phyloP scores from a whole-genome alignment of 1,140 invertebrate genomes.

The Zaprionus ghesquierei region DNA sequence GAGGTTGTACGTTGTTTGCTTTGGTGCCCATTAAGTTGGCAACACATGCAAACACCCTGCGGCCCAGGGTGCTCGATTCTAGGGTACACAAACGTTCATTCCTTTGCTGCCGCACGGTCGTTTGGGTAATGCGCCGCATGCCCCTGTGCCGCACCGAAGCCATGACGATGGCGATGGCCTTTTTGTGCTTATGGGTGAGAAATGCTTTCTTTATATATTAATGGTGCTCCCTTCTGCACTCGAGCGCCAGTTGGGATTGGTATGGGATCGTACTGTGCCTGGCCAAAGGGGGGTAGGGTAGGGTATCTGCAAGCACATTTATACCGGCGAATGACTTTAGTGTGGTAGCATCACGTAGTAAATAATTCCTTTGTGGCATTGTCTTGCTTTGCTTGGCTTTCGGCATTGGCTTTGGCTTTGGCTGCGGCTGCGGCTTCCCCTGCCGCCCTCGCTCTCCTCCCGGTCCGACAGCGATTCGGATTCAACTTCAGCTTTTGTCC shows the following conservation, averaged over 20 bases:
- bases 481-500: constrained; percentile 19
- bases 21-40: background rate
- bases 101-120: constrained; percentile 62
- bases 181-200: constrained; percentile 76
- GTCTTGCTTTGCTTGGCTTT: constrained; percentile 74
- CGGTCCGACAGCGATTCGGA: background rate
- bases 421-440: background rate
- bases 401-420: constrained; percentile 44
- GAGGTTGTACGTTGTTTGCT: background rate
- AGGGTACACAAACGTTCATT: constrained; percentile 37
- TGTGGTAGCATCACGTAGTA: constrained; percentile 80
- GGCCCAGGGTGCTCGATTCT: background rate
- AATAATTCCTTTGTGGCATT: constrained; percentile 80
- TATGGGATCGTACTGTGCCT: background rate
- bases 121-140: constrained; percentile 72
- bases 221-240: constrained; percentile 75
- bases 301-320: constrained; percentile 58
- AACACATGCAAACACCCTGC: background rate
- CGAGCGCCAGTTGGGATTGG: constrained; percentile 24
- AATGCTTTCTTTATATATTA: constrained; percentile 80
- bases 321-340: constrained; percentile 73
- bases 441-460: background rate
- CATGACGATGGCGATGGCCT: constrained; percentile 64
- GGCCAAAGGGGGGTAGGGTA: background rate
- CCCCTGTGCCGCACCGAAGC: constrained; percentile 6